Conservation (phyloP, 2,113 vertebrate species). For the Himantopus leucocephalus region DNA sequence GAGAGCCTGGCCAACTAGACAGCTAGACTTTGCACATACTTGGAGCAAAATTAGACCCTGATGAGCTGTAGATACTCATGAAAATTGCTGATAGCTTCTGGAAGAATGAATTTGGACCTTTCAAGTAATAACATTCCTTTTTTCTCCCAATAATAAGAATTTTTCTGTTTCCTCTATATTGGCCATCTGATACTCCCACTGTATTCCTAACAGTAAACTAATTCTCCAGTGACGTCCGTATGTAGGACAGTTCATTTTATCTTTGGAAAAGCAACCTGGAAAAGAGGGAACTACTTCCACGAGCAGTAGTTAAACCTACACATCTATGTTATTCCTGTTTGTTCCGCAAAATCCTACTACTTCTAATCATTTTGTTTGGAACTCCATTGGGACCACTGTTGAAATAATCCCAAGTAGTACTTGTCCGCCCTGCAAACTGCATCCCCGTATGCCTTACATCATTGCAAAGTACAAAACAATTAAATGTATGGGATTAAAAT, state of each 20-base stretch:
- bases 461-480: background rate
- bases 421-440: background rate
- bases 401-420: background rate
- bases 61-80: background rate
- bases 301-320: background rate
- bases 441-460: background rate
- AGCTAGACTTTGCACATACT: background rate
- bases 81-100: background rate
- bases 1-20: background rate
- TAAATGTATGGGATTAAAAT: background rate
- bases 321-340: background rate
- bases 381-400: background rate
- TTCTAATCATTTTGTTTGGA: background rate
- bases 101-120: background rate
- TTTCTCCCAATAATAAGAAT: background rate
- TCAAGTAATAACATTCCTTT: background rate
- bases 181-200: background rate
- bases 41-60: background rate
- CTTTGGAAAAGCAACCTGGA: background rate
- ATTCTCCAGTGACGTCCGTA: background rate
- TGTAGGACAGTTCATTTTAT: background rate
- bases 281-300: background rate
- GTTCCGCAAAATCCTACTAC: background rate
- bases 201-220: background rate
- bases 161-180: background rate